phyloP scores from a whole-genome alignment of 1,140 invertebrate genomes.

The Solenopsis fugax region DNA sequence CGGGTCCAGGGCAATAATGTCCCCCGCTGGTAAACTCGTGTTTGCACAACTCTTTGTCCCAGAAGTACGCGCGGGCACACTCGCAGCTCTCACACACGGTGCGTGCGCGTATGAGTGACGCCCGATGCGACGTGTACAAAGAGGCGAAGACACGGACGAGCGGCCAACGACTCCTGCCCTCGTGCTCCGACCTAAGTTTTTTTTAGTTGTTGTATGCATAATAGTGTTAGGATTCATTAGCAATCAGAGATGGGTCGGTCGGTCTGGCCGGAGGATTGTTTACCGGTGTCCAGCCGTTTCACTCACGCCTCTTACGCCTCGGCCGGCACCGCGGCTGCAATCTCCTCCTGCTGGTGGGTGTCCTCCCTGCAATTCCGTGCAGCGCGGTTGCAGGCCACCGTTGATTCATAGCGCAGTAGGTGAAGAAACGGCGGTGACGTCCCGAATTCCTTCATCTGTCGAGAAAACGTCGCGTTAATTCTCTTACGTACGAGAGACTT shows the following conservation, averaged over 20 bases:
- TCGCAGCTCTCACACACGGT: conserved; percentile 28
- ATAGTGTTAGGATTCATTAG: conserved; percentile 87
- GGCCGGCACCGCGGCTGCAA: conserved; percentile 61
- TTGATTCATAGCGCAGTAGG: background rate
- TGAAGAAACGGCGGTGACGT: conserved; percentile 8
- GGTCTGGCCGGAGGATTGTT: conserved; percentile 80
- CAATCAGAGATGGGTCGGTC: conserved; percentile 86
- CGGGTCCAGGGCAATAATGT: conserved; percentile 80
- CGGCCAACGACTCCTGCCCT: conserved; percentile 78
- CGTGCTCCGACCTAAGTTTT: conserved; percentile 82
- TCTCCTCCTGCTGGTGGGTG: background rate
- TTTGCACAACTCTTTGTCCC: conserved; percentile 85
- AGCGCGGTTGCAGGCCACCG: background rate
- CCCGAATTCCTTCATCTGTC: background rate
- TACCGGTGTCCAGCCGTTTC: conserved; percentile 79
- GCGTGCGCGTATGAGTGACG: conserved; percentile 6
- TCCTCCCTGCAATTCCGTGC: background rate
- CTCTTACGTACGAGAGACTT: background rate
- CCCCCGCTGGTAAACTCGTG: conserved; percentile 81
- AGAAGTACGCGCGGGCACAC: conserved; percentile 74
- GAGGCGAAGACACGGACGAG: conserved; percentile 73
- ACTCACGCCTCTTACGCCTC: conserved; percentile 65
- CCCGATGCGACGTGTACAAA: conserved; percentile 62
- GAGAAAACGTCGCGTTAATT: background rate
- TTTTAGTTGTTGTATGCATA: conserved; percentile 85